Conservation (phyloP, 2,113 vertebrate species). For the Myotis lucifugus region DNA sequence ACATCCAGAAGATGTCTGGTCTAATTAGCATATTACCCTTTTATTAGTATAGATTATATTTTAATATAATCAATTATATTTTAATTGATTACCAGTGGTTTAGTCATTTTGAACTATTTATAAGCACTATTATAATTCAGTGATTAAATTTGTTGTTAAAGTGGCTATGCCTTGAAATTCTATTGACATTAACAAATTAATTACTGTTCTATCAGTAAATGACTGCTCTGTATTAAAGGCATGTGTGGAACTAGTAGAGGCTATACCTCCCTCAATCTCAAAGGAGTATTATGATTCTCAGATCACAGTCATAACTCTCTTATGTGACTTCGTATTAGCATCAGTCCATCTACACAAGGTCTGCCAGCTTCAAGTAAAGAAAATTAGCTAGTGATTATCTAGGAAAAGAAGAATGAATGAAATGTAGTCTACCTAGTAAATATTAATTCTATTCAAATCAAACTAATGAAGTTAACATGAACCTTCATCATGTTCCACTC, state of each 20-base stretch:
- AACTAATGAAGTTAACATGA: conserved; percentile 7
- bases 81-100: conserved; percentile 32
- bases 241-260: not conserved
- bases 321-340: not conserved
- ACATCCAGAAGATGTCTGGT: too few relatives aligned
- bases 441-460: conserved; percentile 49
- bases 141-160: conserved; percentile 55
- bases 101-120: conserved; percentile 49
- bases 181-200: conserved; percentile 39
- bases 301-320: conserved; percentile 27
- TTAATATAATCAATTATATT: conserved; percentile 6
- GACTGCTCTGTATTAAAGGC: conserved; percentile 19
- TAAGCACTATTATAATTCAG: conserved; percentile 29
- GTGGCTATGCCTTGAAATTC: conserved; percentile 34
- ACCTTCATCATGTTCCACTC: not conserved
- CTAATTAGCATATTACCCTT: too few relatives aligned
- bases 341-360: not conserved
- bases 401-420: conserved; percentile 20
- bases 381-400: conserved; percentile 37
- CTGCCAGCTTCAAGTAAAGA: not conserved
- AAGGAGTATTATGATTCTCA: not conserved
- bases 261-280: not conserved
- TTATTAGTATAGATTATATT: not conserved
- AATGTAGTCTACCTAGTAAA: conserved; percentile 27
- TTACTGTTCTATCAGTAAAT: conserved; percentile 25